Conservation (phyloP, 2,113 vertebrate genomes). For the Dasyornis broadbenti region DNA sequence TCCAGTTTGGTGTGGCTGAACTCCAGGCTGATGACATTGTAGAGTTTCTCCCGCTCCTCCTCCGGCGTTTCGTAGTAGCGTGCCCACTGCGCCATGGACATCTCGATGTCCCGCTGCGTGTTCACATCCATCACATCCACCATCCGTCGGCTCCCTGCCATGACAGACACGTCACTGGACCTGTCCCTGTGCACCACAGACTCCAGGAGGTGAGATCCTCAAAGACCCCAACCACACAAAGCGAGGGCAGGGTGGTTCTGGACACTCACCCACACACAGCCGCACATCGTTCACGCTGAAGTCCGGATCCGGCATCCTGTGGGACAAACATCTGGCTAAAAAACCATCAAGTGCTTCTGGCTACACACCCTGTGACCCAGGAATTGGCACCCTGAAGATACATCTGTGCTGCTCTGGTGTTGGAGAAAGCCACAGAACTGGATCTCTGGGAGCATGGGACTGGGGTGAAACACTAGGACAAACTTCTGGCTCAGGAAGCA, state of each 20-base stretch:
- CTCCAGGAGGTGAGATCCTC: background rate
- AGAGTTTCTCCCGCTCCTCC: slow-evolving; percentile 91
- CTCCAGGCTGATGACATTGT: slow-evolving; percentile 98
- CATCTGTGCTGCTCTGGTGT: background rate
- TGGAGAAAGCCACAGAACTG: background rate
- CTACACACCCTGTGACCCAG: background rate
- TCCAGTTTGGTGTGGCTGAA: slow-evolving; percentile 97
- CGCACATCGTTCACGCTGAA: slow-evolving; percentile 98
- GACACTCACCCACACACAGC: slow-evolving; percentile 90
- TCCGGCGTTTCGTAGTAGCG: slow-evolving; percentile 94
- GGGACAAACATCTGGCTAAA: slow-evolving; percentile 55
- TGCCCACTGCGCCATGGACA: slow-evolving; percentile 99
- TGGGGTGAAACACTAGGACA: background rate
- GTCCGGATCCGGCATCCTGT: slow-evolving; percentile 93
- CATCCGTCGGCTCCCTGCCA: slow-evolving; percentile 89
- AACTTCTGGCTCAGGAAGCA: background rate
- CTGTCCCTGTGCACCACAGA: rapidly evolving
- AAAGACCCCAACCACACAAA: background rate
- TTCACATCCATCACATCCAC: slow-evolving; percentile 98
- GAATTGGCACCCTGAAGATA: background rate
- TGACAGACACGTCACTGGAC: background rate
- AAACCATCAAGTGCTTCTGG: background rate
- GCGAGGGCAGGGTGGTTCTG: rapidly evolving
- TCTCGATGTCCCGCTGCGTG: slow-evolving; percentile 96
- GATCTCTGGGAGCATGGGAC: background rate